These are phyloP conservation scores for Brenthis daphne DNA, from an alignment of 2,888 invertebrate genomes.

Conservation along the genomic window DNA sequence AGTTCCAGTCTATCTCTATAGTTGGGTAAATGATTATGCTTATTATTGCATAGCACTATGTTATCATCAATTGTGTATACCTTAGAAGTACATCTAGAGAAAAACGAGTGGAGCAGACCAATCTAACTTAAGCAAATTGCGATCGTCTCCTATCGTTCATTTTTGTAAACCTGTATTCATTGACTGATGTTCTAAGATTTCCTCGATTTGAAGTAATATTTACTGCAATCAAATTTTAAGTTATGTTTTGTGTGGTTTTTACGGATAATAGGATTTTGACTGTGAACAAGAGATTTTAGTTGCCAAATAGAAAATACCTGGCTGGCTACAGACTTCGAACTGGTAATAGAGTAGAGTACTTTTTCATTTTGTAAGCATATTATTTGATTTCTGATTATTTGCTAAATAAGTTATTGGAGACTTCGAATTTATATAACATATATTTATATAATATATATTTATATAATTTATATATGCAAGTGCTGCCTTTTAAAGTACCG, in stretches of 20 bases:
- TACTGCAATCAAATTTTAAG: constrained; percentile 15
- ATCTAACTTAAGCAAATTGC: neutral
- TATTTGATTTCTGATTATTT: too few species aligned
- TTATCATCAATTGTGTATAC: constrained; percentile 8
- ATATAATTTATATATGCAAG: too few species aligned
- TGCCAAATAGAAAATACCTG: too few species aligned
- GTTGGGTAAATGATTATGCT: constrained; percentile 20
- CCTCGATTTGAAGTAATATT: constrained; percentile 18
- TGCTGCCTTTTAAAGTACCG: too few species aligned
- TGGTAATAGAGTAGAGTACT: too few species aligned
- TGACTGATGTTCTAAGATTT: constrained; percentile 16
- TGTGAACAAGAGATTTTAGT: too few species aligned
- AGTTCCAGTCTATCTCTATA: too few species aligned
- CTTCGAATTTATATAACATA: too few species aligned
- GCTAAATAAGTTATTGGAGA: too few species aligned
- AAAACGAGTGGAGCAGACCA: constrained; percentile 7
- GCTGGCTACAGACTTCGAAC: too few species aligned
- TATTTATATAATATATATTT: too few species aligned
- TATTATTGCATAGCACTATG: constrained; percentile 10
- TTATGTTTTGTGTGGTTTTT: neutral
- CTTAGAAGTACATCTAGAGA: constrained; percentile 1
- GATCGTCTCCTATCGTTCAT: constrained; percentile 6
- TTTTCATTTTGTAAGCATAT: too few species aligned
- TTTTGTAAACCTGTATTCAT: constrained; percentile 19
- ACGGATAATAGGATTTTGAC: neutral